Conservation (phyloP, 2,888 invertebrate genomes). For the Lypha dubia region DNA sequence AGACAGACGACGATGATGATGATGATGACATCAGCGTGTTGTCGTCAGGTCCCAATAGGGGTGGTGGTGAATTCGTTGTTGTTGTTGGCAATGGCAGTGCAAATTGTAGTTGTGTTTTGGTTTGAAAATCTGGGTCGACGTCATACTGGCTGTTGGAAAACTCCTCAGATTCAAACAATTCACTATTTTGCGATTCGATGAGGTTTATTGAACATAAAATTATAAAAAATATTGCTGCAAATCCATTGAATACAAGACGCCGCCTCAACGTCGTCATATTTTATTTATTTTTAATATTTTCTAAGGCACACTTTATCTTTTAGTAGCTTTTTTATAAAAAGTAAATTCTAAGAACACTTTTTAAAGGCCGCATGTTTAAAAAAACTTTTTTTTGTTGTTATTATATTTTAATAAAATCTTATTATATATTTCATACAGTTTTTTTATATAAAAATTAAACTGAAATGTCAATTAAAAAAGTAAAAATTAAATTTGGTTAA, state of each 20-base stretch:
- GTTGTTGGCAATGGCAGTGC: conserved; percentile 75
- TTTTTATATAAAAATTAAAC: conserved; percentile 50
- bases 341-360: conserved; percentile 52
- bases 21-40: conserved; percentile 74
- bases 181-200: conserved; percentile 66
- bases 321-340: neutral
- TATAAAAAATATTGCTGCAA: conserved; percentile 30
- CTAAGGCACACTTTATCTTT: conserved; percentile 48
- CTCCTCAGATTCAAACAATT: conserved; percentile 65
- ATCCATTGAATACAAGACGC: conserved; percentile 49
- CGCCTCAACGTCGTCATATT: conserved; percentile 68
- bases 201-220: conserved; percentile 36
- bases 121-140: conserved; percentile 65
- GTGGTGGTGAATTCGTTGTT: conserved; percentile 68
- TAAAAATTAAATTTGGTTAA: neutral
- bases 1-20: conserved; percentile 73
- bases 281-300: conserved; percentile 9
- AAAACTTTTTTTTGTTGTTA: conserved; percentile 11
- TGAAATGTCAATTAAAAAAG: conserved; percentile 41
- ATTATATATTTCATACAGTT: neutral
- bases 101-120: conserved; percentile 61
- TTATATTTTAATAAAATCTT: conserved; percentile 22
- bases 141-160: conserved; percentile 74
- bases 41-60: conserved; percentile 34
- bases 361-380: conserved; percentile 66